Conservation (phyloP, 2,113 vertebrate genomes). For the Microtus ochrogaster region DNA sequence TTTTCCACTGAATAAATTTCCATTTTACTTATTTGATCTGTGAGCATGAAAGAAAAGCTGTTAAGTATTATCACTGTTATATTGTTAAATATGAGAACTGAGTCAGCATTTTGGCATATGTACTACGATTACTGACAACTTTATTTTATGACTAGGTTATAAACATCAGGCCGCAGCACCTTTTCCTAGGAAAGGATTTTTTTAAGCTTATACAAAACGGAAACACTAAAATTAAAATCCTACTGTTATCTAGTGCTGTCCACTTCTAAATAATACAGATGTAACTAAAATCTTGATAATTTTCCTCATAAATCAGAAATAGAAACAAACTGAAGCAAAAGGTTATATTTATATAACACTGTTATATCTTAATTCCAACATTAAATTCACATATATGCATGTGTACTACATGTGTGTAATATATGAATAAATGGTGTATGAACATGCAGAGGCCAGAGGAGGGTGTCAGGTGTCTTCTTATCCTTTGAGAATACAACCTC, state of each 20-base stretch:
- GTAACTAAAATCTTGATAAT: background rate
- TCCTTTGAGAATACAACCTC: background rate
- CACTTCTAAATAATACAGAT: background rate
- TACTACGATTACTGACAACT: background rate
- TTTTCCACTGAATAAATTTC: background rate
- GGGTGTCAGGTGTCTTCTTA: background rate
- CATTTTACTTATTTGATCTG: background rate
- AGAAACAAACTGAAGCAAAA: background rate
- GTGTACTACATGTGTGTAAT: background rate
- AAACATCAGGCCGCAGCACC: background rate
- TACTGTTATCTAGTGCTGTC: background rate
- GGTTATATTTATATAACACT: background rate
- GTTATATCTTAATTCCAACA: constrained; percentile 40
- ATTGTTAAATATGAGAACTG: constrained; percentile 12
- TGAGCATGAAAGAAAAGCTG: background rate
- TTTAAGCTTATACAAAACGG: background rate
- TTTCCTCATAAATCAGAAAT: background rate
- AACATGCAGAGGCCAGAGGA: background rate
- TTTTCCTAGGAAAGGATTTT: background rate
- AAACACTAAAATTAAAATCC: constrained; percentile 4
- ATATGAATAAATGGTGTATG: background rate
- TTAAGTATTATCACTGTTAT: background rate
- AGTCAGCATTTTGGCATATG: constrained; percentile 19
- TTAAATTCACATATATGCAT: background rate
- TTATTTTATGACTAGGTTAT: constrained; percentile 37